These are phyloP conservation scores for Varanus komodoensis DNA, from an alignment of 2,113 vertebrate genomes.

Conservation along the genomic window DNA sequence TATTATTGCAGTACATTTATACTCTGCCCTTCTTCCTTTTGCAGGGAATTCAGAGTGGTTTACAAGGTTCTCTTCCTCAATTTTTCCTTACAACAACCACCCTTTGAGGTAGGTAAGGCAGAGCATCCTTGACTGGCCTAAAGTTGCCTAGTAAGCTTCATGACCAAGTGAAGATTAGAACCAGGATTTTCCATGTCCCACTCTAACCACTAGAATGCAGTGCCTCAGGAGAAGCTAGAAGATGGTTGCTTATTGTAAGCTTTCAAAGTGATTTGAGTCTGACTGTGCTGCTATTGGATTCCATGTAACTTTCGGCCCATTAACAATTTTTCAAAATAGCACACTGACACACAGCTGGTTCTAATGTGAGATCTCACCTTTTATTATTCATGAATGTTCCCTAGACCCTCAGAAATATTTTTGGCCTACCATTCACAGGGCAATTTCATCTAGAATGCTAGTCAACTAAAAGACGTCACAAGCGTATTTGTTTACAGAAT, in stretches of 20 bases:
- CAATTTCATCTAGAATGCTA: not conserved
- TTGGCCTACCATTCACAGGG: not conserved
- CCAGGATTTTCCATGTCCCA: no score
- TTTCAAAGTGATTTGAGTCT: not conserved
- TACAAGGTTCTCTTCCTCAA: no score
- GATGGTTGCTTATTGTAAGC: not conserved
- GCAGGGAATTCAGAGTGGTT: no score
- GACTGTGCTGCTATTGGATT: not conserved
- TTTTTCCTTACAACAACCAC: no score
- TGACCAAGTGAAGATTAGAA: no score
- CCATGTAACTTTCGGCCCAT: not conserved
- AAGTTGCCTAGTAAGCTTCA: no score
- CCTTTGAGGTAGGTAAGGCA: no score
- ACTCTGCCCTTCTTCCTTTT: no score
- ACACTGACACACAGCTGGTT: not conserved
- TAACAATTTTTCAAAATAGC: not conserved
- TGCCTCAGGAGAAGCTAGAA: not conserved
- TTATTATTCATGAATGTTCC: not conserved
- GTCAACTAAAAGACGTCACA: slow-evolving; percentile 36
- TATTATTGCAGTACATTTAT: no score
- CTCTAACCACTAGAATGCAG: no score
- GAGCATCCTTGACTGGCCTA: no score
- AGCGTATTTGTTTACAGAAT: slow-evolving; percentile 5
- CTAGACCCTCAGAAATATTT: not conserved
- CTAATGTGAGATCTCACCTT: not conserved